Conservation (phyloP, 2,797 vertebrate genomes). For the Synaphobranchus kaupii region DNA sequence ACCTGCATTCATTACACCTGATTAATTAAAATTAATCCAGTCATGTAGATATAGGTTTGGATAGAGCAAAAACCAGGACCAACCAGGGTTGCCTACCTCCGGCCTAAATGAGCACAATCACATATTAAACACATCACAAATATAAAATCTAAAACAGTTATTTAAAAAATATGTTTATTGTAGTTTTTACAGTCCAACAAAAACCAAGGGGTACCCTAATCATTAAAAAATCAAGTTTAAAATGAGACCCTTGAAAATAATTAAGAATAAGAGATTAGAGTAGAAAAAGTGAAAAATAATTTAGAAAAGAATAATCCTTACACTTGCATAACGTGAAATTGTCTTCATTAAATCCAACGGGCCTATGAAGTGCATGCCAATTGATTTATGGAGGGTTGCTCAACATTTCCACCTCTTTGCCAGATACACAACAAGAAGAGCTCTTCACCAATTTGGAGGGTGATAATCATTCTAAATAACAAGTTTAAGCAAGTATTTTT, state of each 20-base stretch:
- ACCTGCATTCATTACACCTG: too few relatives aligned
- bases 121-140: not conserved
- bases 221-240: not conserved
- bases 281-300: not conserved
- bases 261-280: not conserved
- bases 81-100: too few relatives aligned
- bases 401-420: not conserved
- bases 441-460: not conserved
- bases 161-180: slow-evolving; percentile 18
- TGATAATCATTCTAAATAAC: not conserved
- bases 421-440: not conserved
- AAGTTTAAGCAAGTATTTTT: not conserved
- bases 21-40: too few relatives aligned
- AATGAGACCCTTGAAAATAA: not conserved
- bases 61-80: too few relatives aligned
- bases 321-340: not conserved
- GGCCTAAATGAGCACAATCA: too few relatives aligned
- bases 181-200: slow-evolving; percentile 2
- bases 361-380: not conserved
- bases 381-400: not conserved
- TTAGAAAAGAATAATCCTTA: not conserved
- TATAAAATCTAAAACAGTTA: not conserved
- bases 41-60: too few relatives aligned
- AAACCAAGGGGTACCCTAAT: not conserved
- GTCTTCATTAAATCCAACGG: not conserved